Conservation (phyloP, 2,797 vertebrate genomes). For the Tadarida brasiliensis region DNA sequence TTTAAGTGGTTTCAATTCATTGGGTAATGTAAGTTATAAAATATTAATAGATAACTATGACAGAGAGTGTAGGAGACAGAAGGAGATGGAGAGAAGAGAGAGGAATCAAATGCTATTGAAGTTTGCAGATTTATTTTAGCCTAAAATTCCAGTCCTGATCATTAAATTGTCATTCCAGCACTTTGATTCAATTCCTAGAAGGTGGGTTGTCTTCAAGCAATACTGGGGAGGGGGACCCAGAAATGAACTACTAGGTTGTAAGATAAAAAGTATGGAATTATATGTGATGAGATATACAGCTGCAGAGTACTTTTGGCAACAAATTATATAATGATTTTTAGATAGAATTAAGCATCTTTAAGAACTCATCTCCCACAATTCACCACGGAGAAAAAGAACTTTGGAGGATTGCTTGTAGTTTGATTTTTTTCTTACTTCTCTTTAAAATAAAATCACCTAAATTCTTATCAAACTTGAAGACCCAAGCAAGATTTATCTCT, state of each 20-base stretch:
- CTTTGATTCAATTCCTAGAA: not conserved
- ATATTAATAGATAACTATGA: not conserved
- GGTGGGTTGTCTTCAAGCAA: not conserved
- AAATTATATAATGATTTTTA: not conserved
- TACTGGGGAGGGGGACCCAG: not conserved
- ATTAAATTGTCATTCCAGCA: not conserved
- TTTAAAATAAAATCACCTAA: conserved; percentile 30
- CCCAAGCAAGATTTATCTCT: not conserved
- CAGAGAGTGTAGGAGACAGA: not conserved
- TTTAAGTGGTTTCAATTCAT: not conserved
- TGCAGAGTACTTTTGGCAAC: not conserved
- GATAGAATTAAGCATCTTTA: not conserved
- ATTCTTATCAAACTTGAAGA: not conserved
- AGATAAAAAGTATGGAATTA: not conserved
- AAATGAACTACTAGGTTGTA: not conserved
- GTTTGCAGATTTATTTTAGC: not conserved
- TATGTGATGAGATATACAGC: not conserved
- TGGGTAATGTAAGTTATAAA: not conserved
- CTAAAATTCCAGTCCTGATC: not conserved
- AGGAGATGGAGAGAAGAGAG: not conserved
- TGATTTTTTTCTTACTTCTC: not conserved
- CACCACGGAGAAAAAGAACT: not conserved
- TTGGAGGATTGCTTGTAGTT: not conserved
- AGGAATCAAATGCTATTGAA: not conserved
- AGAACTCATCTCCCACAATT: not conserved